A percentile compares a stretch with the other conserved stretches of the same genome.
phyloP scores from a whole-genome alignment of 2,888 invertebrate species.

The Lasioglossum figueresi region DNA sequence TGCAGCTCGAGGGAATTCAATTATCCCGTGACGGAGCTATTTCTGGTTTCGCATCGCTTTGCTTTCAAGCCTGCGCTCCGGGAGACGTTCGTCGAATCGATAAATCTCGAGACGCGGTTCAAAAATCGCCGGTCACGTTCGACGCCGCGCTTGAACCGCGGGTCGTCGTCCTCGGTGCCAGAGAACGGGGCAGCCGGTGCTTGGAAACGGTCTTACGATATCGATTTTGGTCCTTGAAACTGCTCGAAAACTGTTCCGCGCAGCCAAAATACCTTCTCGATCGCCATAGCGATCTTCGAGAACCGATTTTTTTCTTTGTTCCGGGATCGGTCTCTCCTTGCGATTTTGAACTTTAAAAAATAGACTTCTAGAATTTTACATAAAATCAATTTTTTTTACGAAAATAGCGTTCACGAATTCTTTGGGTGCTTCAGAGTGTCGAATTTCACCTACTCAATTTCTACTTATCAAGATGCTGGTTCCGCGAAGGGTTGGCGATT shows the following conservation, averaged over 20 bases:
- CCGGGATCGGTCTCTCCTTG: neutral
- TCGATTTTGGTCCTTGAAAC: neutral
- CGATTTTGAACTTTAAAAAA: neutral
- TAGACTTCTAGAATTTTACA: no score
- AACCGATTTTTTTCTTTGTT: no score
- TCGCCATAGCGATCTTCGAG: neutral
- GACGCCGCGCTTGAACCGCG: constrained; percentile 34
- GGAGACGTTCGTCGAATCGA: constrained; percentile 45
- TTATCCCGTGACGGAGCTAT: constrained; percentile 30
- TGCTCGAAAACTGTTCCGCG: neutral
- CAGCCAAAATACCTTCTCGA: neutral
- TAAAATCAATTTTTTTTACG: no score
- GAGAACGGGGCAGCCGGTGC: neutral
- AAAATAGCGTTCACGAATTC: no score
- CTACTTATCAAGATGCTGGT: no score
- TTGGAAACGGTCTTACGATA: neutral
- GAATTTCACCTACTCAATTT: no score
- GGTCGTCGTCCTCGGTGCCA: constrained; percentile 17
- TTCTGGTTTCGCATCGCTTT: constrained; percentile 34
- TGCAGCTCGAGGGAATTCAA: constrained; percentile 7
- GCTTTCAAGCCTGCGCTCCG: constrained; percentile 24
- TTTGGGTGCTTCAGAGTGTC: no score
- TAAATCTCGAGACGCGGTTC: constrained; percentile 44
- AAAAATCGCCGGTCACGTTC: constrained; percentile 30
- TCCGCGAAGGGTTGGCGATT: no score